A percentile compares a stretch with the other conserved stretches of the same genome.
These are phyloP conservation scores for Dendronephthya gigantea DNA, from an alignment of 64 coral and sea anemone genomes.

Conservation along the genomic window DNA sequence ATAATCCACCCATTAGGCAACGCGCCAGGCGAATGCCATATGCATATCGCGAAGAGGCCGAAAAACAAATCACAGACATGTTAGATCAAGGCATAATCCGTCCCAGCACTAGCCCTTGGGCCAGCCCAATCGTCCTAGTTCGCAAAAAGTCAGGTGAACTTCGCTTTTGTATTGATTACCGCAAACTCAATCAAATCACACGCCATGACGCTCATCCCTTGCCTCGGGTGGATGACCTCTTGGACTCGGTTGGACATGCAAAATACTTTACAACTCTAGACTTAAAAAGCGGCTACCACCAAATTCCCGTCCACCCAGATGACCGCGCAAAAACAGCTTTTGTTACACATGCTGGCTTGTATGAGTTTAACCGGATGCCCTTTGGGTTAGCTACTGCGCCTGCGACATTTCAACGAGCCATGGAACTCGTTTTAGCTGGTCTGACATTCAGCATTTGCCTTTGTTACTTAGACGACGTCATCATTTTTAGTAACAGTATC, in stretches of 20 bases:
- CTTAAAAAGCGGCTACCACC: neutral
- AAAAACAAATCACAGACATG: conserved; percentile 20
- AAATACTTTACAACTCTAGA: neutral
- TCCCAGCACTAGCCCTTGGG: conserved; percentile 23
- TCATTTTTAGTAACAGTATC: conserved; percentile 17
- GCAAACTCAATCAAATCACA: neutral
- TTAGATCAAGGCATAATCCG: conserved; percentile 6
- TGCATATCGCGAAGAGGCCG: conserved; percentile 13
- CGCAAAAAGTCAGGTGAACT: conserved; percentile 26
- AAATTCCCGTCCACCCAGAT: neutral
- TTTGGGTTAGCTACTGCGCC: neutral
- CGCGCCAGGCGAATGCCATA: conserved; percentile 12
- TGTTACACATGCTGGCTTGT: conserved; percentile 14
- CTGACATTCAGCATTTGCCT: conserved; percentile 32
- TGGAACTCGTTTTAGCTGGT: conserved; percentile 16
- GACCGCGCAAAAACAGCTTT: conserved; percentile 18
- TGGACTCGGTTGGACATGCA: neutral
- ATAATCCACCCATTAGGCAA: conserved; percentile 9
- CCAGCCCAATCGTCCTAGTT: conserved; percentile 24
- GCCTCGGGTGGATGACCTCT: neutral
- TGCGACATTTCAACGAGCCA: neutral
- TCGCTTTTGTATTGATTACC: conserved; percentile 20
- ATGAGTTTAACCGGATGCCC: conserved; percentile 16
- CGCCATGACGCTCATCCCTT: conserved; percentile 20
- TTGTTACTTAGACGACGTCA: conserved; percentile 39